Conservation (phyloP, 2,797 vertebrate species). For the Ctenochaetus hawaiiensis region DNA sequence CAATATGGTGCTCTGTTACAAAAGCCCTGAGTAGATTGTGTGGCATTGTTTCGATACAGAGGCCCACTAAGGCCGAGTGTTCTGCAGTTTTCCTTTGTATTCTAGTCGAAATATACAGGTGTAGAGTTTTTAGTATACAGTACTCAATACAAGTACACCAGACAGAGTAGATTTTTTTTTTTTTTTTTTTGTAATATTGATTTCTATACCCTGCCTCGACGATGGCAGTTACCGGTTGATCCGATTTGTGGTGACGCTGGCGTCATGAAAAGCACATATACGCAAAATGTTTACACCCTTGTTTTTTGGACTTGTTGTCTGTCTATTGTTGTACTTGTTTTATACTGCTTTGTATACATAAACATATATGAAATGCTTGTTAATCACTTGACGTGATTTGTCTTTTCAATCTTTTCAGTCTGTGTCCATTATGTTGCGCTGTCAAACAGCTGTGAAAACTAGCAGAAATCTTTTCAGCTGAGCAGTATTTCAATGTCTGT, state of each 20-base stretch:
- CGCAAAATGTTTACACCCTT: conserved; percentile 94
- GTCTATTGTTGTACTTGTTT: conserved; percentile 93
- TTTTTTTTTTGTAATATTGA: conserved; percentile 53
- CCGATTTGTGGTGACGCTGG: conserved; percentile 91
- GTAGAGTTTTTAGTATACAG: conserved; percentile 72
- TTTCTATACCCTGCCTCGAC: conserved; percentile 78
- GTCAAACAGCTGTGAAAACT: conserved; percentile 79
- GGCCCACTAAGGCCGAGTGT: conserved; percentile 44
- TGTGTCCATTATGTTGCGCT: conserved; percentile 63
- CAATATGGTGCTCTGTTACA: conserved; percentile 75
- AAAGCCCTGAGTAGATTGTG: conserved; percentile 64
- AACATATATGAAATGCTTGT: conserved; percentile 85
- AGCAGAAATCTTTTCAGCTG: conserved; percentile 67
- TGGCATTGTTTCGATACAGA: conserved; percentile 58
- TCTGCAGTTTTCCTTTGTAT: conserved; percentile 73
- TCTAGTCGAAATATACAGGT: conserved; percentile 75
- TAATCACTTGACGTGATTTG: conserved; percentile 94
- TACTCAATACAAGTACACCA: conserved; percentile 70
- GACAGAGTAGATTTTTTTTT: conserved; percentile 57
- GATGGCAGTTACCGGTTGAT: conserved; percentile 82
- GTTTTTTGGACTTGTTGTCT: conserved; percentile 88
- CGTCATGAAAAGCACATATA: conserved; percentile 94
- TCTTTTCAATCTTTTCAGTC: conserved; percentile 76
- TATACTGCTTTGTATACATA: conserved; percentile 91
- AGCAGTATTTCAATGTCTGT: conserved; percentile 75